A percentile compares a stretch with the other conserved stretches of the same genome.
These are phyloP conservation scores for Molothrus aeneus DNA, from an alignment of 2,797 vertebrate species.

Conservation along the genomic window DNA sequence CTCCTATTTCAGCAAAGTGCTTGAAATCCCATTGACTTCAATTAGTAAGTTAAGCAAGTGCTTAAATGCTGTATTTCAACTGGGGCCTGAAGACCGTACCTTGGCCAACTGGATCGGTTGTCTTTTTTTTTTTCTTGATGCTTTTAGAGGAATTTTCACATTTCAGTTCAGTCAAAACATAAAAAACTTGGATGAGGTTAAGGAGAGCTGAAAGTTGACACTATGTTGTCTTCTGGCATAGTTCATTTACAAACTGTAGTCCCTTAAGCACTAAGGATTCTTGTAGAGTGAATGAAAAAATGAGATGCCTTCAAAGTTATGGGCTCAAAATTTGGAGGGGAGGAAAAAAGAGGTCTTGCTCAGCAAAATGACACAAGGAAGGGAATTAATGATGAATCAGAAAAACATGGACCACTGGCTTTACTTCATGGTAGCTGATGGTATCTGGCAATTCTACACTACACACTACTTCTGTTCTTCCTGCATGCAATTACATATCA, in stretches of 20 bases:
- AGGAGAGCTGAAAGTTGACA: neutral
- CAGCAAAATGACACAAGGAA: neutral
- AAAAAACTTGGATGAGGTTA: neutral
- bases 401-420: neutral
- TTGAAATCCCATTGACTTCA: constrained; percentile 58
- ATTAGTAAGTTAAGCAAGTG: constrained; percentile 55
- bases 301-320: neutral
- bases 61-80: constrained; percentile 8
- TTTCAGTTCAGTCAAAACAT: neutral
- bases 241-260: neutral
- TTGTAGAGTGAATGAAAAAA: neutral
- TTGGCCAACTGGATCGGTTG: neutral
- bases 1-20: constrained; percentile 55
- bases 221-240: neutral
- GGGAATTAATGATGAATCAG: neutral
- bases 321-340: neutral
- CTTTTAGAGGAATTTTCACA: constrained; percentile 13
- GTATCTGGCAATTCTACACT: neutral
- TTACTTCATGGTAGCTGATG: neutral
- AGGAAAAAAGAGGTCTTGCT: neutral
- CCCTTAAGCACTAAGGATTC: neutral
- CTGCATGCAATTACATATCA: constrained; percentile 45
- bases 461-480: constrained; percentile 16
- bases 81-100: neutral
- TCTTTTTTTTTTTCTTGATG: neutral